Evolutionary conservation across 2,113 vertebrate species (phyloP).

Genomic region (Chrysochloris asiatica): DNA sequence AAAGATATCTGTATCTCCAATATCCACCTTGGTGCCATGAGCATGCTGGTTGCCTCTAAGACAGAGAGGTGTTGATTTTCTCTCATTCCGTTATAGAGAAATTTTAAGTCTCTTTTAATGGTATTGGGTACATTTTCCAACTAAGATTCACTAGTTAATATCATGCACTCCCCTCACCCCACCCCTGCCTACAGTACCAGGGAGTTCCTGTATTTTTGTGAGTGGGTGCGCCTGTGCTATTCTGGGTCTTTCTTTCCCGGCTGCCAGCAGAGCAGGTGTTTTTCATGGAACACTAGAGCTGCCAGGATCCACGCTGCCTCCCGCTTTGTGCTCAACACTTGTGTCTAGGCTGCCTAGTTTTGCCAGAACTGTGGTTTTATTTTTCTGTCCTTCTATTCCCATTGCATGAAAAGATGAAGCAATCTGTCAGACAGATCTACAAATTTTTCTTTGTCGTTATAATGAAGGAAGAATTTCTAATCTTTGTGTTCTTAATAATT

Average conservation of each 20-base stretch:
- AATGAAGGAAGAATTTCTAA: neutral
- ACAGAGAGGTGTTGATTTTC: neutral
- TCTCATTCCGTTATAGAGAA: neutral
- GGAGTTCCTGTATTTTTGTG: conserved; percentile 57
- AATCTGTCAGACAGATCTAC: neutral
- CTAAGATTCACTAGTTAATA: neutral
- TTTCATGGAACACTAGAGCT: conserved; percentile 46
- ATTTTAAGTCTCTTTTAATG: neutral
- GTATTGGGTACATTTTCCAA: neutral
- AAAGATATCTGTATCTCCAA: neutral
- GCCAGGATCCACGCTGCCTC: conserved; percentile 64
- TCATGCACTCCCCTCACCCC: too few relatives aligned
- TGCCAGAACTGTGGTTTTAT: neutral
- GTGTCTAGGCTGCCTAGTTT: conserved; percentile 19
- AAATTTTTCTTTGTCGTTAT: neutral
- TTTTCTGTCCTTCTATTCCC: neutral
- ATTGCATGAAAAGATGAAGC: neutral
- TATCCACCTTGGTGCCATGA: too few relatives aligned
- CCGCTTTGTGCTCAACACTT: conserved; percentile 3
- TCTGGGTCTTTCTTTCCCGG: conserved; percentile 51
- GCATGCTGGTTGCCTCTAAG: neutral
- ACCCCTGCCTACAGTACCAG: conserved; percentile 7
- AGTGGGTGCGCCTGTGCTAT: conserved; percentile 70
- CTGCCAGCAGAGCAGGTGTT: conserved; percentile 75
- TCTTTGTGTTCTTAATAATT: conserved; percentile 18